These are phyloP conservation scores for Apostichopus japonicus DNA, from an alignment of 35 echinoderm and acorn worm genomes.

Conservation along the genomic window DNA sequence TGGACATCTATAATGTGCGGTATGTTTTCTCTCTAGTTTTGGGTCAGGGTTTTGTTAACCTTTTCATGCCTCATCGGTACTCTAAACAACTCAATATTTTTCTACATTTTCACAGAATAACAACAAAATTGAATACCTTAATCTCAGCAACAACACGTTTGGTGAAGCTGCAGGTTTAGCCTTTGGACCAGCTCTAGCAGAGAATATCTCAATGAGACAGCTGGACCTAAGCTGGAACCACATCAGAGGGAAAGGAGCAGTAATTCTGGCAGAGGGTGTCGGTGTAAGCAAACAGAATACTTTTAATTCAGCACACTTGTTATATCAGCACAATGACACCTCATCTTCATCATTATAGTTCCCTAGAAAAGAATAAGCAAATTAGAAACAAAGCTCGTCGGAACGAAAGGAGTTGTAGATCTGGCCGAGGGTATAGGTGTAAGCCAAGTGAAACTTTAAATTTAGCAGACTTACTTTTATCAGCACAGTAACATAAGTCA, in stretches of 20 bases:
- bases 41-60: too few relatives aligned
- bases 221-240: conserved; percentile 98
- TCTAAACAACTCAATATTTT: background rate
- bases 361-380: too few relatives aligned
- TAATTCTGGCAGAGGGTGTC: conserved; percentile 83
- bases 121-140: conserved; percentile 92
- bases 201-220: conserved; percentile 91
- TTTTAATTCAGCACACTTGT: background rate
- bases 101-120: conserved; percentile 76
- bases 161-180: conserved; percentile 83
- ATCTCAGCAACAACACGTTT: conserved; percentile 92
- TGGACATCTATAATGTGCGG: too few relatives aligned
- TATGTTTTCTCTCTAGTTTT: too few relatives aligned
- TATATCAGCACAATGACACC: background rate
- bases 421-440: conserved; percentile 91
- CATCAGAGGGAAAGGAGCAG: conserved; percentile 90
- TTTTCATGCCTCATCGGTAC: background rate
- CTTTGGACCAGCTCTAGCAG: conserved; percentile 88
- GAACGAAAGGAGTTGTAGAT: conserved; percentile 80
- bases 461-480: background rate
- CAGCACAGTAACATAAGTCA: too few relatives aligned
- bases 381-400: conserved; percentile 66
- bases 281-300: conserved; percentile 62
- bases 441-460: background rate
- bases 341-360: too few relatives aligned